Conservation (phyloP, 2,113 vertebrate genomes). For the Pygoscelis adeliae region DNA sequence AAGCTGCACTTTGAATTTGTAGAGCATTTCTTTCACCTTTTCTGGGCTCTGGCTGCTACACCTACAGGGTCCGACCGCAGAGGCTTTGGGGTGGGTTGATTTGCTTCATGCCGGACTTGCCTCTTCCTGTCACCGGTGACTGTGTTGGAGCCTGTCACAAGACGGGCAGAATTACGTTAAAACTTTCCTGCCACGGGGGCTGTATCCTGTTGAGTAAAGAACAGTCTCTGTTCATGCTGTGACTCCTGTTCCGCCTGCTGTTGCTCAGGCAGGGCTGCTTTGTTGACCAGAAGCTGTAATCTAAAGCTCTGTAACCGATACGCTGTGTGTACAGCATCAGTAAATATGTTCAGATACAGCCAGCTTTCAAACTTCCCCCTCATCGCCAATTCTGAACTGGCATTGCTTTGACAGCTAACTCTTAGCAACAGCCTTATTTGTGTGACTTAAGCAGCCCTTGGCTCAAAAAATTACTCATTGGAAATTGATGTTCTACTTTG, state of each 20-base stretch:
- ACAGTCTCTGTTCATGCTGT: neutral
- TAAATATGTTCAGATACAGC: neutral
- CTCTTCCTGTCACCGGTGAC: neutral
- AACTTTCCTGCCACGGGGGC: neutral
- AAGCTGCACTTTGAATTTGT: neutral
- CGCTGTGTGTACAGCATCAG: neutral
- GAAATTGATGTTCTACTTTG: neutral
- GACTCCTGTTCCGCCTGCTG: neutral
- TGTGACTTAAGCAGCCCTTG: neutral
- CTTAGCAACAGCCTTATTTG: constrained; percentile 13
- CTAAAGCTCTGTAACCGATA: neutral
- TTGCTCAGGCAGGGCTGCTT: constrained; percentile 2
- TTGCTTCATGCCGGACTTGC: neutral
- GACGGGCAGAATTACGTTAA: neutral
- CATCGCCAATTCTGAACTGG: accelerated
- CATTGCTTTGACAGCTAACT: neutral
- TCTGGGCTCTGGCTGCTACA: neutral
- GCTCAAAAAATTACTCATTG: neutral
- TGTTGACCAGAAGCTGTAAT: neutral
- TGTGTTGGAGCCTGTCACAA: accelerated
- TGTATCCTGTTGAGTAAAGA: constrained; percentile 7
- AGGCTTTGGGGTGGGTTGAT: neutral
- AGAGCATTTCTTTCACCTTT: neutral
- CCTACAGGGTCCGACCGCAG: neutral
- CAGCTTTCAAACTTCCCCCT: neutral